A percentile compares a stretch with the other conserved stretches of the same genome.
These are phyloP conservation scores for Columbina picui DNA, from an alignment of 2,113 vertebrate species.

Conservation along the genomic window DNA sequence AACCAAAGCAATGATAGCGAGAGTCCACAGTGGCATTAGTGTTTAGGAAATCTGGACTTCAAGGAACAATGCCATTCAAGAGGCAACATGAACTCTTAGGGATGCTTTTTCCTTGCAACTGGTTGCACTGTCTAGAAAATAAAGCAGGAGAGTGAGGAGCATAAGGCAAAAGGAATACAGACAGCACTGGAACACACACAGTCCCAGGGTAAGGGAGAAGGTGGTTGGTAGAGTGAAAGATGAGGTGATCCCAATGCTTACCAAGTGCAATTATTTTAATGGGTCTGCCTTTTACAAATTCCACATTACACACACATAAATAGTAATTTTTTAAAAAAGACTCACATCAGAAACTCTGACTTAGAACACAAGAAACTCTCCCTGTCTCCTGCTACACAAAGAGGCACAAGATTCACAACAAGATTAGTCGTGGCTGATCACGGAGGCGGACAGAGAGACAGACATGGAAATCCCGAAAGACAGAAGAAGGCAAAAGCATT, in stretches of 20 bases:
- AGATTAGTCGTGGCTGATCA: background rate
- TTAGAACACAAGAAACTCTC: background rate
- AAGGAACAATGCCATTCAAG: background rate
- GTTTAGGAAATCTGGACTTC: background rate
- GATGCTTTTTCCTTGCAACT: background rate
- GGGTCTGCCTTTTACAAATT: constrained; percentile 5
- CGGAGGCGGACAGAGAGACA: background rate
- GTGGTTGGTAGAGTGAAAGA: background rate
- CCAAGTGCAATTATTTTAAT: constrained; percentile 53
- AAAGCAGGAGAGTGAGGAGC: background rate
- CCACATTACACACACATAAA: background rate
- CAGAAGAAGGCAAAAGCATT: background rate
- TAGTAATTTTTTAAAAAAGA: background rate
- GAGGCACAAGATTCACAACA: background rate
- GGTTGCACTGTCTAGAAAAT: background rate
- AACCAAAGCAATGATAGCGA: background rate
- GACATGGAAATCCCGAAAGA: background rate
- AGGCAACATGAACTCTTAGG: background rate
- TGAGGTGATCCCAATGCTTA: background rate
- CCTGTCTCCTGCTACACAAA: background rate
- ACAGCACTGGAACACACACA: background rate
- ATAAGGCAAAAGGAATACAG: background rate
- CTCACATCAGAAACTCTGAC: background rate
- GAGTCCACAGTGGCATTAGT: accelerated
- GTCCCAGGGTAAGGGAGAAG: background rate